Evolutionary conservation across 2,888 invertebrate species (phyloP).

Genomic region (Parnassius mnemosyne): DNA sequence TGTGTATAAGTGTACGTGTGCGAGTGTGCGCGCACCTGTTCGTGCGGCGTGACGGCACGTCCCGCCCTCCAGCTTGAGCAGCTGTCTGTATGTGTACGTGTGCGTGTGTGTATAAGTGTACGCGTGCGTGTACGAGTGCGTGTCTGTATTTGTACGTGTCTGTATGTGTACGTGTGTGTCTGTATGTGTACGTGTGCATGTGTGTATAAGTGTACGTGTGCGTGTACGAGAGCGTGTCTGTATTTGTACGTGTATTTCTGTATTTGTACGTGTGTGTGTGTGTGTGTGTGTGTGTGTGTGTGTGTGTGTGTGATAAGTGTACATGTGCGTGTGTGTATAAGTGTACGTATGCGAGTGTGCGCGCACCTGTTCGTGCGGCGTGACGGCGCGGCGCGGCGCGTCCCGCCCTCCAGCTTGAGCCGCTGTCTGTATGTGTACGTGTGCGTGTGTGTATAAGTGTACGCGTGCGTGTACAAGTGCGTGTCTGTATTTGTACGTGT

Average conservation of each 20-base stretch:
- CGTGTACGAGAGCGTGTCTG: too few relatives aligned
- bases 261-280: too few relatives aligned
- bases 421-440: constrained; percentile 54
- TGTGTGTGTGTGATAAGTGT: too few relatives aligned
- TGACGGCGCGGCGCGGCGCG: constrained; percentile 85
- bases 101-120: background rate
- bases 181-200: constrained; percentile 96
- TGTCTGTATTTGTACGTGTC: constrained; percentile 87
- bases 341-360: background rate
- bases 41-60: constrained; percentile 84
- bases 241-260: too few relatives aligned
- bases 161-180: constrained; percentile 83
- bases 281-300: too few relatives aligned
- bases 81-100: constrained; percentile 37
- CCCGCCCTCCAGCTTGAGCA: constrained; percentile 97
- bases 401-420: constrained; percentile 95
- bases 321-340: too few relatives aligned
- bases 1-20: too few relatives aligned
- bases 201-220: background rate
- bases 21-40: constrained; percentile 81
- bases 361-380: constrained; percentile 85
- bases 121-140: constrained; percentile 57
- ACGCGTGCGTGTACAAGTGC: too few relatives aligned
- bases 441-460: too few relatives aligned
- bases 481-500: too few relatives aligned